Conservation (phyloP, 2,797 vertebrate genomes). For the Aldrovandia affinis region DNA sequence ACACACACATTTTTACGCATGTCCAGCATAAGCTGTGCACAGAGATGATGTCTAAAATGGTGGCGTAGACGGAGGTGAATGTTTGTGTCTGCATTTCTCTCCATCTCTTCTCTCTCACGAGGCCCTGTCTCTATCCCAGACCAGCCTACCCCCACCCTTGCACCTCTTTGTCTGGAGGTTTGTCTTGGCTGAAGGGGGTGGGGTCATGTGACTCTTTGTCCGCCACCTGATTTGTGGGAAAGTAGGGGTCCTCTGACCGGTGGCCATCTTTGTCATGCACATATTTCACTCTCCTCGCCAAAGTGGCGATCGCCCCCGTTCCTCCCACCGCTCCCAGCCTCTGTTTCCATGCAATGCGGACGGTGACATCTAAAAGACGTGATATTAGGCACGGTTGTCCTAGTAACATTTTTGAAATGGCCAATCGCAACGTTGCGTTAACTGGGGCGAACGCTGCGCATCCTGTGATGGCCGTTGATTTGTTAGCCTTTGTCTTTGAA, state of each 20-base stretch:
- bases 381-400: background rate
- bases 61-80: background rate
- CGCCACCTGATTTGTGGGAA: constrained; percentile 9
- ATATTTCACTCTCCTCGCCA: background rate
- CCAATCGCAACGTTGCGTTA: background rate
- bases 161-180: background rate
- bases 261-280: background rate
- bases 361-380: background rate
- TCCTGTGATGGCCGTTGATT: constrained; percentile 1
- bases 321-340: background rate
- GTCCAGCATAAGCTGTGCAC: background rate
- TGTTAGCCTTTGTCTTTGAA: constrained; percentile 18
- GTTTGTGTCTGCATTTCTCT: no score
- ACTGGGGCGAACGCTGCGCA: background rate
- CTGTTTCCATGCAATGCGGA: background rate
- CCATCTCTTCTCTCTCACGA: background rate
- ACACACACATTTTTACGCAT: background rate
- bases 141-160: background rate
- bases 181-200: constrained; percentile 18
- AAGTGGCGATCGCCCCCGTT: background rate
- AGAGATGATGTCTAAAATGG: background rate
- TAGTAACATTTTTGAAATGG: background rate
- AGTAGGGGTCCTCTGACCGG: background rate
- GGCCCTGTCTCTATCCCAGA: background rate
- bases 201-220: background rate